These are phyloP conservation scores for Ceratitis capitata DNA, from an alignment of 1,140 invertebrate species.

Conservation along the genomic window DNA sequence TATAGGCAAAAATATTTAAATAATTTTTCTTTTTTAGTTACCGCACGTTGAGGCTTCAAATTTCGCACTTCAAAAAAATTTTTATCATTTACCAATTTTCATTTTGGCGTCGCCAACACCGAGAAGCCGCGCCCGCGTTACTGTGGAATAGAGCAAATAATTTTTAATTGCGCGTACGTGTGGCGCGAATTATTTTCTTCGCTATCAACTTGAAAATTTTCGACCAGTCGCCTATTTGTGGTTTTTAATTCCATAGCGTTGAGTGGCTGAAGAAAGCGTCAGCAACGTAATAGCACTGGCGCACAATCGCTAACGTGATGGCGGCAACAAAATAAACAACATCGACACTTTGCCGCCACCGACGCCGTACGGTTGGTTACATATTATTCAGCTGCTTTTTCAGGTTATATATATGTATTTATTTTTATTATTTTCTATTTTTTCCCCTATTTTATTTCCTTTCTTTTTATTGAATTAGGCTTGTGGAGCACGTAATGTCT, in stretches of 20 bases:
- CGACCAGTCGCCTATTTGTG: not conserved
- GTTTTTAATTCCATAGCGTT: not conserved
- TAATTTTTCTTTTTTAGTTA: too few relatives aligned
- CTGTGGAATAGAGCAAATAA: not conserved
- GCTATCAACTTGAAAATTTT: not conserved
- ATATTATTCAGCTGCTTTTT: not conserved
- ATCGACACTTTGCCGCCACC: conserved; percentile 17
- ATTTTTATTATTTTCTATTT: too few relatives aligned
- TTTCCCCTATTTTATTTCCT: too few relatives aligned
- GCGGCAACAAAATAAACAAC: too few relatives aligned
- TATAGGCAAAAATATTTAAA: too few relatives aligned
- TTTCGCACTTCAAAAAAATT: conserved; percentile 24
- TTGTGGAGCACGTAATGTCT: conserved; percentile 18
- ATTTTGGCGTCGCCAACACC: not conserved
- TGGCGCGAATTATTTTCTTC: not conserved
- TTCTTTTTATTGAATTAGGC: not conserved
- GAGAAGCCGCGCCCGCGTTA: too few relatives aligned
- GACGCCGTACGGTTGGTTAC: not conserved
- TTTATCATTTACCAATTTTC: not conserved
- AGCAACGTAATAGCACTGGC: not conserved
- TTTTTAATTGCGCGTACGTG: not conserved
- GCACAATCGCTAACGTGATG: too few relatives aligned
- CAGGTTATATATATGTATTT: not conserved
- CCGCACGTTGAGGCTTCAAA: not conserved
- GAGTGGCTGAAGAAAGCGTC: not conserved